Conservation (phyloP, 2,797 vertebrate species). For the Neosilurus hyrtlii region DNA sequence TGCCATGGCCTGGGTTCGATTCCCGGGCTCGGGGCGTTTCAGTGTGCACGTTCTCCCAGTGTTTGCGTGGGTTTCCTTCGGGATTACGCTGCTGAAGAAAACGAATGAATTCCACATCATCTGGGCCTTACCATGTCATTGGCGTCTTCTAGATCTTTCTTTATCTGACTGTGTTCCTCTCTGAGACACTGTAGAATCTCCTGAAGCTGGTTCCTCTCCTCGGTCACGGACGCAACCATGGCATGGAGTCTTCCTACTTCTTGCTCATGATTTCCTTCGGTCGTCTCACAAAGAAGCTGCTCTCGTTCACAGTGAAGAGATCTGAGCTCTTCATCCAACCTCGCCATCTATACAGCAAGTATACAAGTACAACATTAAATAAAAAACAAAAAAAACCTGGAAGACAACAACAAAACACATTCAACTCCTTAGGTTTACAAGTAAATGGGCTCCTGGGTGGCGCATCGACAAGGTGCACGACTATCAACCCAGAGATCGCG, state of each 20-base stretch:
- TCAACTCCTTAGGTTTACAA: not conserved
- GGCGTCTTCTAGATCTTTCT: slow-evolving; percentile 60
- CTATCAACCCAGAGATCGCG: no score
- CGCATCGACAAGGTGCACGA: no score
- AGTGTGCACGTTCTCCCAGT: no score
- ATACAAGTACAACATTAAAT: not conserved
- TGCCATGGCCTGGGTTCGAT: no score
- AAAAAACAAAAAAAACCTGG: not conserved
- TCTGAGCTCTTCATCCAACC: slow-evolving; percentile 45
- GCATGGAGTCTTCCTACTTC: slow-evolving; percentile 60
- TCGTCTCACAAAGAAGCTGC: slow-evolving; percentile 43
- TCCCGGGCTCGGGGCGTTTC: no score
- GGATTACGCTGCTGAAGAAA: no score
- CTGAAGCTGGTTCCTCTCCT: slow-evolving; percentile 73
- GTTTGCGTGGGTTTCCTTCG: no score
- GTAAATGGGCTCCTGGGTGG: no score
- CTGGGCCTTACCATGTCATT: slow-evolving; percentile 58
- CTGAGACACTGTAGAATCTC: slow-evolving; percentile 59
- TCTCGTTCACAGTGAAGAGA: slow-evolving; percentile 50
- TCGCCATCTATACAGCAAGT: slow-evolving; percentile 19
- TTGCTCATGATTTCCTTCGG: not conserved
- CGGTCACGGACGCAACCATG: slow-evolving; percentile 60
- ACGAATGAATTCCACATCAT: not conserved
- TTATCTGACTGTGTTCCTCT: slow-evolving; percentile 67
- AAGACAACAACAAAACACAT: not conserved